Evolutionary conservation across 2,888 invertebrate species (phyloP), one percentile per base, ranked within the genome.

Genomic region (Orgyia antiqua): DNA sequence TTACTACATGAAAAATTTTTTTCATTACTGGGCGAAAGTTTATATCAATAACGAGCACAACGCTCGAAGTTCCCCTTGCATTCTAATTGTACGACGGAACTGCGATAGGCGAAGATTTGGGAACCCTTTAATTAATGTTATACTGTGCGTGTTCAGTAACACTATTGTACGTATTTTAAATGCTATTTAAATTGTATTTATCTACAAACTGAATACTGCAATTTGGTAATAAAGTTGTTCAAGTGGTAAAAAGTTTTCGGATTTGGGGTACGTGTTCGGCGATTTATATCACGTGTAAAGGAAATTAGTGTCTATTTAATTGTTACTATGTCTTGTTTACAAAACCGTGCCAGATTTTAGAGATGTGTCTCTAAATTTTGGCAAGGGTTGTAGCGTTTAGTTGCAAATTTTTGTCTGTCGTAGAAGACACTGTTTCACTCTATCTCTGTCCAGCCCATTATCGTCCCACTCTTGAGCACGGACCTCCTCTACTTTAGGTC

Each of bases 111-210:
- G 73, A 72, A 73, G 76, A 78, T 84, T 82, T 77, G 70, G 77
- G 62, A 75, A 72, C 74, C 73, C 71, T 79, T 74, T 82, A 80
- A 86, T 83, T 76, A 82, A 77, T 74, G 76, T 78, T 72, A 74
- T 70, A 73, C 71, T 74, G 79, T 70, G 76, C 73, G 75, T 78
- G 76, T 70, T 68, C 55, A 43, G 52, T 65, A 68, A 46, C 62
- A 69, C 57, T 68, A 68, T 68, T 68, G 71, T 68, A 51, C 43
- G 60, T 65, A 4, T 24, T 68, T 68, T 65, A 60, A 60, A 55
- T 58, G 62, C 58, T 55, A 49, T 53, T 53, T 47, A 53, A 56
- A 51, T 41, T 44, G 47, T 56, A 51, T 56, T 56, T 57, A 55
- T 52, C 48, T 58, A 48, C 40, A 30, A 34, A 40, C 36, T 35